Conservation (phyloP, 2,888 invertebrate species). For the Epirrhoe tristata region DNA sequence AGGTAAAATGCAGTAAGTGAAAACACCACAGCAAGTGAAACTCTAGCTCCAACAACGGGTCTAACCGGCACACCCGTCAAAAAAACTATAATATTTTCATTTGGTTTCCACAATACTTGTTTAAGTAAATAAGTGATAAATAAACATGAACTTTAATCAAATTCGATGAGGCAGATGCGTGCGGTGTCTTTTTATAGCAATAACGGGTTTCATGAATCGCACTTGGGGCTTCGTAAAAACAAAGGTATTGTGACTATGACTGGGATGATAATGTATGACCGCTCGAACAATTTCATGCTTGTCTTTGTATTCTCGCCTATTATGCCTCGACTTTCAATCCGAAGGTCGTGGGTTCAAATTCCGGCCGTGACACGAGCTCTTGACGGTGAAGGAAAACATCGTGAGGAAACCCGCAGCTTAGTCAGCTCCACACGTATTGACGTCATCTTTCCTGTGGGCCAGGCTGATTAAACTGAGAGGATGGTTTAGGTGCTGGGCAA, state of each 20-base stretch:
- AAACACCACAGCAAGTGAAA: constrained; percentile 33
- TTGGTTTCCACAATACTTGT: constrained; percentile 50
- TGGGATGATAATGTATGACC: constrained; percentile 83
- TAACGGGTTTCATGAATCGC: constrained; percentile 72
- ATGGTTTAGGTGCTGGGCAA: too few species aligned
- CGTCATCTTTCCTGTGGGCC: too few species aligned
- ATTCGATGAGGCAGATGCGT: constrained; percentile 83
- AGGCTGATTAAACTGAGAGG: too few species aligned
- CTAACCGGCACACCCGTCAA: constrained; percentile 23
- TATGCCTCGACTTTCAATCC: too few species aligned
- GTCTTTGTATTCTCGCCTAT: too few species aligned
- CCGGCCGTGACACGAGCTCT: too few species aligned
- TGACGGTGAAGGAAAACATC: too few species aligned
- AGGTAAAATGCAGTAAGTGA: constrained; percentile 15
- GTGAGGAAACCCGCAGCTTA: too few species aligned
- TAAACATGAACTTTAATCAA: constrained; percentile 84
- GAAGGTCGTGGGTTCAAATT: too few species aligned
- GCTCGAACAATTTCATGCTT: constrained; percentile 75
- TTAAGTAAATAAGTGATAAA: constrained; percentile 75
- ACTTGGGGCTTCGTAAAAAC: constrained; percentile 74
- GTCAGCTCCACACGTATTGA: too few species aligned
- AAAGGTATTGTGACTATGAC: constrained; percentile 78
- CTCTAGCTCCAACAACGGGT: constrained; percentile 35
- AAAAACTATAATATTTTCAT: constrained; percentile 35
- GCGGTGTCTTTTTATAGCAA: constrained; percentile 71